Conservation (phyloP, 2,113 vertebrate species). For the Piprites chloris region DNA sequence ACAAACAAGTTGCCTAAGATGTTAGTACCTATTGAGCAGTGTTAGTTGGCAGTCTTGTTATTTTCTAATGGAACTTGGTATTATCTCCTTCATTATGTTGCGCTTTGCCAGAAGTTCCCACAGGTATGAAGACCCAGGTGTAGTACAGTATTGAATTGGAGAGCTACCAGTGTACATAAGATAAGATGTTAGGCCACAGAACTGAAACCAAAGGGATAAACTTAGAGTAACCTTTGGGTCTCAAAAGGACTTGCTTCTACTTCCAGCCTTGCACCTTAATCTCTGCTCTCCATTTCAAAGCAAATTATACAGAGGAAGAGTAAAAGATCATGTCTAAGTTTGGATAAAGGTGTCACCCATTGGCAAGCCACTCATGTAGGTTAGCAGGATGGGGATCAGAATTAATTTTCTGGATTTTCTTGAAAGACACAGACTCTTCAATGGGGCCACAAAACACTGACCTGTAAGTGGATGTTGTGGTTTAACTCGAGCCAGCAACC, state of each 20-base stretch:
- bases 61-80: not conserved
- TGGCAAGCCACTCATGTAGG: not conserved
- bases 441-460: not conserved
- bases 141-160: not conserved
- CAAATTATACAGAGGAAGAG: not conserved
- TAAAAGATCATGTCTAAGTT: not conserved
- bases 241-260: not conserved
- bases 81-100: not conserved
- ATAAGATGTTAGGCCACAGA: not conserved
- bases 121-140: rapidly evolving
- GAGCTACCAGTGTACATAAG: not conserved
- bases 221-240: not conserved
- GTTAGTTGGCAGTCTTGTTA: not conserved
- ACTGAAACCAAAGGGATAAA: not conserved
- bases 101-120: not conserved
- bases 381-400: not conserved
- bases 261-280: not conserved
- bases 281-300: not conserved
- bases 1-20: not conserved
- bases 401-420: not conserved
- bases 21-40: not conserved
- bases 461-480: not conserved
- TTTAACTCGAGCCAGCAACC: not conserved
- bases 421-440: not conserved
- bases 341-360: not conserved